phyloP scores from a whole-genome alignment of 2,113 vertebrate species.

The Sigmodon hispidus region DNA sequence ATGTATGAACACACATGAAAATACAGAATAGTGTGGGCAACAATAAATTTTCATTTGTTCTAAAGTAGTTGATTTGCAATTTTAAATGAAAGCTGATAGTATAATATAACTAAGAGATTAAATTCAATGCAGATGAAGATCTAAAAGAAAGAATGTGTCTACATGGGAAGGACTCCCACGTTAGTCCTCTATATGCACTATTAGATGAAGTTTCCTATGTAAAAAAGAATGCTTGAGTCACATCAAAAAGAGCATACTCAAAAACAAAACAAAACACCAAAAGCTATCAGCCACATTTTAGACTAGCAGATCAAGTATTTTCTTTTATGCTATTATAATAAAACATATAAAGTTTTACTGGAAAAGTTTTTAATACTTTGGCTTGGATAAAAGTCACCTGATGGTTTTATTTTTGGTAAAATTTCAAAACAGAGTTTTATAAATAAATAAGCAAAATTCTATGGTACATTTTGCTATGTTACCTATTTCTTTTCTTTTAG shows the following conservation, averaged over 20 bases:
- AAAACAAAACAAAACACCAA: neutral
- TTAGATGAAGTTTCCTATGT: neutral
- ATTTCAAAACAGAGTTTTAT: slow-evolving; percentile 33
- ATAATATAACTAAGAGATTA: neutral
- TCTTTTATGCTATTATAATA: neutral
- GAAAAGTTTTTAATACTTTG: slow-evolving; percentile 46
- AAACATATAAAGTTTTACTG: slow-evolving; percentile 56
- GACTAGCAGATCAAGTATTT: slow-evolving; percentile 20
- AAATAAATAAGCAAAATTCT: slow-evolving; percentile 24
- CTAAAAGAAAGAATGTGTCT: neutral
- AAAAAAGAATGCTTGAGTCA: neutral
- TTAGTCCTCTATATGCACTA: neutral
- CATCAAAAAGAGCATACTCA: neutral
- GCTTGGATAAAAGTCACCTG: neutral
- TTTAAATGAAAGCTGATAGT: neutral
- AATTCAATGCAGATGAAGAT: neutral
- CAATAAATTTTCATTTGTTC: neutral
- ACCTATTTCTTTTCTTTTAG: slow-evolving; percentile 5
- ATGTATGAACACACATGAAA: neutral
- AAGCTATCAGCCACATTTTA: neutral
- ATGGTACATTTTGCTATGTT: neutral
- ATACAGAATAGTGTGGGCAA: neutral
- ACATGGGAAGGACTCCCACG: neutral
- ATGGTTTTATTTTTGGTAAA: slow-evolving; percentile 20
- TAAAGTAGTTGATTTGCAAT: neutral